Conservation (phyloP, 2,797 vertebrate genomes). For the Manis pentadactyla region DNA sequence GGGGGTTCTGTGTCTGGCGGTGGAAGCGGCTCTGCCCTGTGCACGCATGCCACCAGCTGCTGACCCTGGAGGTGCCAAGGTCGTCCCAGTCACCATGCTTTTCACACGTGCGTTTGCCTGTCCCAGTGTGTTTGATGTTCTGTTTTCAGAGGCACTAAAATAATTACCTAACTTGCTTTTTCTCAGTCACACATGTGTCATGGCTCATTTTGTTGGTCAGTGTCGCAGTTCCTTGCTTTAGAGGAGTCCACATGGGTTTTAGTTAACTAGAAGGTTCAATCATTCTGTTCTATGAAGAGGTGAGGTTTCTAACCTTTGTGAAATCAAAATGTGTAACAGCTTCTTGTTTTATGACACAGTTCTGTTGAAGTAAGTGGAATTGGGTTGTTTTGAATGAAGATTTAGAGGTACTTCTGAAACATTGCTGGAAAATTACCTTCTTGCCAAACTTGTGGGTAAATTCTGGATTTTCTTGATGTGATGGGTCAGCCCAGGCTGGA, state of each 20-base stretch:
- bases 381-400: neutral
- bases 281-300: accelerated
- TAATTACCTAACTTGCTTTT: slow-evolving; percentile 90
- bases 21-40: neutral
- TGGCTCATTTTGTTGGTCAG: slow-evolving; percentile 61
- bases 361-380: neutral
- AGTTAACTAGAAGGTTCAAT: accelerated
- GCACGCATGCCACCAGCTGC: neutral
- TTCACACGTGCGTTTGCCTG: slow-evolving; percentile 90
- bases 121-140: slow-evolving; percentile 87
- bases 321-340: neutral
- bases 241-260: neutral
- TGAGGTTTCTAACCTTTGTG: neutral
- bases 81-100: slow-evolving; percentile 67
- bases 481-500: neutral
- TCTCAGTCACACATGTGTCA: slow-evolving; percentile 71
- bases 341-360: neutral
- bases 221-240: slow-evolving; percentile 19
- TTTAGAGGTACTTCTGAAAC: no score
- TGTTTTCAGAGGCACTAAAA: slow-evolving; percentile 92
- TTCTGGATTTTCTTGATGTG: neutral
- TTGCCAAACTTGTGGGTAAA: neutral
- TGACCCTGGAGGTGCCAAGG: no score
- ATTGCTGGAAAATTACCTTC: neutral
- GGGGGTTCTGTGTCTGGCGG: neutral